Base-by-base conservation (phyloP, 2,797 vertebrate genomes). In the Tachyglossus aculeatus region DNA sequence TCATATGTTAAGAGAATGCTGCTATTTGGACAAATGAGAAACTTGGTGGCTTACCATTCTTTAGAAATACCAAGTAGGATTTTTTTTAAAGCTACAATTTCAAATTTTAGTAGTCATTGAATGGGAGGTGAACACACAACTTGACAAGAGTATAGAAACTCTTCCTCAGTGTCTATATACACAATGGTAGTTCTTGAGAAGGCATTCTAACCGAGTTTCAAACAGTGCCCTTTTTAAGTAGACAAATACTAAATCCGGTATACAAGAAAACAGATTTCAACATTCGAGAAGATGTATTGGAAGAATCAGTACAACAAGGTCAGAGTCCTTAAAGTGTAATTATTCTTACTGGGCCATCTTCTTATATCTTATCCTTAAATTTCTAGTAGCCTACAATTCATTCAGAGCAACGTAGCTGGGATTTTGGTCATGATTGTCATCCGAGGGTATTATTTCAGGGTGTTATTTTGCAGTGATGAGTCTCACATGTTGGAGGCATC, bases 1-100 rank as follows among this genome's bases (percentile, higher is more conserved):
- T n/a, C n/a, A n/a, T n/a, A n/a, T n/a, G n/a, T 70, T 33, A 54
- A 60, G 15, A 71, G 75, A 67, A 59, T 70, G 16, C n/a, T 33
- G 37, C 18, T 74, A 67, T 79, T 27, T 4, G 47, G 19, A 54
- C 68, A 50, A 63, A 14, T 63, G 75, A 4, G 33, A 16, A 48
- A 66, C 4, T 62, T 5, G 15, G n/a, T 14, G 67, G 12, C 62
- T 67, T 43, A 47, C 60, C 69, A 40, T 50, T 59, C 29, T 75
- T 57, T 9, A 63, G n/a, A 62, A 24, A 39, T 64, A 21, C 39
- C 24, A 34, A 18, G 22, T 37, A 53, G 55, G 53, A 66, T n/a
- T n/a, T n/a, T n/a, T n/a, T n/a, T n/a, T n/a, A n/a, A n/a, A n/a
- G n/a, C n/a, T n/a, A n/a, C n/a, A n/a, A n/a, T n/a, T n/a, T n/a